Base-by-base conservation (phyloP, 2,888 invertebrate genomes). In the Chouioia cunea region DNA sequence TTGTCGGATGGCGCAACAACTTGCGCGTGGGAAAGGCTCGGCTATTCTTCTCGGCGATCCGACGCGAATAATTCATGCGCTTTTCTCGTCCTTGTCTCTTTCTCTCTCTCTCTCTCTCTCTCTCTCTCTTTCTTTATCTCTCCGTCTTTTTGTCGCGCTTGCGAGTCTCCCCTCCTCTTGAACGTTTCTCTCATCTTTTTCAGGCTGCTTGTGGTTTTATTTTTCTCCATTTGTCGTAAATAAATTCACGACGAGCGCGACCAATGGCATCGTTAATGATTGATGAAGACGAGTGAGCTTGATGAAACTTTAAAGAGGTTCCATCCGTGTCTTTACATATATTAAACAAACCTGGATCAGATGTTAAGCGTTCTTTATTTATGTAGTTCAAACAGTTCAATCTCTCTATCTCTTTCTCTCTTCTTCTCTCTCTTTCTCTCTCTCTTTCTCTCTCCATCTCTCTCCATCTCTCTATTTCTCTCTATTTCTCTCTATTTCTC, bases 201-300 rank as follows among this genome's bases (percentile, higher is more conserved):
- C n/a, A n/a, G n/a, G n/a, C n/a, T n/a, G n/a, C n/a, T n/a, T n/a
- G n/a, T n/a, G n/a, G 20, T 70, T 47, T 68, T 68, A 62, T 68
- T 65, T 73, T 62, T 65, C 71, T 68, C 62, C 73, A 71, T 73
- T 71, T 73, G 70, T 73, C 68, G 70, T 65, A 68, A 71, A 73
- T 71, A 73, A 73, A 73, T 73, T 71, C 68, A 57, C 63, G 70
- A 65, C 65, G 68, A 73, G 68, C 67, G 73, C 71, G 73, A 68
- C 68, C 71, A 73, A 67, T 70, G 70, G 70, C 71, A 68, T 73
- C 68, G 36, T 59, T 68, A 73, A 73, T 73, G 73, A 73, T 73
- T 73, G 73, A 73, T 73, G 73, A 73, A 68, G 68, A 73, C 71
- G 62, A 65, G 57, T 20, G 58, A 23, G 70, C 67, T 70, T 63